Percentiles rank a stretch among this genome's conserved stretches.
phyloP scores from a whole-genome alignment of 1,140 invertebrate species.

The Atta colombica region DNA sequence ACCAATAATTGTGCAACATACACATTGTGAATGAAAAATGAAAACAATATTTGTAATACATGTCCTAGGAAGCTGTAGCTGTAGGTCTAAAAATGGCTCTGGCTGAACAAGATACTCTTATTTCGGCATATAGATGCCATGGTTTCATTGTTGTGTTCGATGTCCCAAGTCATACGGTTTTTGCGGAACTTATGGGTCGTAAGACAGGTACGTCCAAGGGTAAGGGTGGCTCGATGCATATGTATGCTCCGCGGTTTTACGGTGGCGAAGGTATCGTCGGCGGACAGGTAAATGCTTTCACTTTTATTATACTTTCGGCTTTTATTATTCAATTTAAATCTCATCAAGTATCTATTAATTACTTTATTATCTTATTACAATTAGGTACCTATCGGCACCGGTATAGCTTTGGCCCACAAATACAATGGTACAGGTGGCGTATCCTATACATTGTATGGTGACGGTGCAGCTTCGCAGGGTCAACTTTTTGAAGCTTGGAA shows the following conservation, averaged over 20 bases:
- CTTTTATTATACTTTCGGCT: neutral
- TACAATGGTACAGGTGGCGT: slow-evolving; percentile 72
- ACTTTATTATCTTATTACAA: neutral
- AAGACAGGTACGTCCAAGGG: slow-evolving; percentile 89
- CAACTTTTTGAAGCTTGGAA: slow-evolving; percentile 89
- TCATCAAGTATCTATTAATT: neutral
- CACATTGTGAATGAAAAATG: neutral
- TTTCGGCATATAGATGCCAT: slow-evolving; percentile 91
- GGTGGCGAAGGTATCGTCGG: slow-evolving; percentile 94
- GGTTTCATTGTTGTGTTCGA: slow-evolving; percentile 91
- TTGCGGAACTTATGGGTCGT: slow-evolving; percentile 90
- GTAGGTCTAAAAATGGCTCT: slow-evolving; percentile 61
- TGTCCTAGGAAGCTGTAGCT: slow-evolving; percentile 72
- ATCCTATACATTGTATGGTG: slow-evolving; percentile 69
- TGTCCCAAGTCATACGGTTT: slow-evolving; percentile 86
- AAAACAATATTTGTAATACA: neutral
- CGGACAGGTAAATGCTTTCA: slow-evolving; percentile 66
- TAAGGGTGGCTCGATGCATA: slow-evolving; percentile 90
- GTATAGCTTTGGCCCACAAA: slow-evolving; percentile 76
- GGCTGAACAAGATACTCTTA: slow-evolving; percentile 63
- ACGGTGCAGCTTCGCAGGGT: slow-evolving; percentile 77
- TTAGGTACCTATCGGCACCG: slow-evolving; percentile 79
- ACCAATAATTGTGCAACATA: neutral
- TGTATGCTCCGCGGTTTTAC: slow-evolving; percentile 90
- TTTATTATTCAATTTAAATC: neutral